A percentile compares a stretch with the other conserved stretches of the same genome.
Evolutionary conservation across 1,140 invertebrate species (phyloP).

Genomic region (Camponotus pennsylvanicus): DNA sequence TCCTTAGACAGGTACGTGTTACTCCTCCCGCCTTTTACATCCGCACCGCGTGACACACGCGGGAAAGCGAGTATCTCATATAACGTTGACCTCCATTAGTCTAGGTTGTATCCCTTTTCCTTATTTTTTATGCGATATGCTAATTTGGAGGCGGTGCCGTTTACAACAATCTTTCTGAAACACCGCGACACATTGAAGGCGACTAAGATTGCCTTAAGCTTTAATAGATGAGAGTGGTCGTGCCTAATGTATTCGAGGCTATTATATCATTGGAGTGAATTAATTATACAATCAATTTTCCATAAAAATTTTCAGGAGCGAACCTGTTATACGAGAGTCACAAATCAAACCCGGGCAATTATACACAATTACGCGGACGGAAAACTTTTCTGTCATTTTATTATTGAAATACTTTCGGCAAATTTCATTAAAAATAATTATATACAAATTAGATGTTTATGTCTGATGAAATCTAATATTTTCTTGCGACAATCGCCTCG

Average conservation of each 20-base stretch:
- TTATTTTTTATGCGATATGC: background rate
- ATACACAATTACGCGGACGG: background rate
- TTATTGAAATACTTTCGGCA: background rate
- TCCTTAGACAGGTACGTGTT: conserved; percentile 95
- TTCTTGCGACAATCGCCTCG: conserved; percentile 51
- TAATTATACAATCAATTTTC: background rate
- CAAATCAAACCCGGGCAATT: conserved; percentile 5
- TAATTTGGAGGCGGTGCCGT: conserved; percentile 22
- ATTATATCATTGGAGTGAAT: background rate
- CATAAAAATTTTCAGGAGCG: background rate
- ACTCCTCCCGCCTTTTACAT: conserved; percentile 31
- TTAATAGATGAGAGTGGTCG: background rate
- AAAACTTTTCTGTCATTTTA: background rate
- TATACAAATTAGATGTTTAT: conserved; percentile 9
- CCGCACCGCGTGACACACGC: background rate
- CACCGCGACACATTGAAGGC: background rate
- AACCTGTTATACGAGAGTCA: conserved; percentile 20
- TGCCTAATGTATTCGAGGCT: background rate
- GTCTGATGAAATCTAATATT: conserved; percentile 59
- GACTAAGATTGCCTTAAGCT: conserved; percentile 1
- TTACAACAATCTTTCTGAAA: background rate
- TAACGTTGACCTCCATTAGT: too few relatives aligned
- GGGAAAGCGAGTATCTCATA: background rate
- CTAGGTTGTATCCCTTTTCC: background rate
- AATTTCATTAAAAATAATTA: background rate